A percentile compares a stretch with the other conserved stretches of the same genome.
These are phyloP conservation scores for Andrena hattorfiana DNA, from an alignment of 2,888 invertebrate genomes.

Conservation along the genomic window DNA sequence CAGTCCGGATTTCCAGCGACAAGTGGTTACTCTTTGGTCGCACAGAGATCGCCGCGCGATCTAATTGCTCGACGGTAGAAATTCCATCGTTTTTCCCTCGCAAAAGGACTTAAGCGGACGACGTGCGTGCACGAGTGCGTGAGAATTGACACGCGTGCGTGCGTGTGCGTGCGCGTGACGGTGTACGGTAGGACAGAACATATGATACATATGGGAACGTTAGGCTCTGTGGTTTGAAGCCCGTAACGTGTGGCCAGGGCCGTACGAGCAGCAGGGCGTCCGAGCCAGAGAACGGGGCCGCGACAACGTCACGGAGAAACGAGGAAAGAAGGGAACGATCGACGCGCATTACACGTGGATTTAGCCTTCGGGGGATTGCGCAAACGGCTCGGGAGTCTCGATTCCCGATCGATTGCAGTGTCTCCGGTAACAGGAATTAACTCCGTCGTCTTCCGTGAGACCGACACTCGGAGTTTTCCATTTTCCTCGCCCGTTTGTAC, in stretches of 20 bases:
- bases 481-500: too few relatives aligned
- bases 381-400: conserved; percentile 34
- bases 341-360: conserved; percentile 34
- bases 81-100: conserved; percentile 21
- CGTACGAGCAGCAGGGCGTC: conserved; percentile 49
- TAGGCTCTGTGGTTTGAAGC: conserved; percentile 84
- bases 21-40: neutral
- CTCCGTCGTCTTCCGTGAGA: conserved; percentile 8
- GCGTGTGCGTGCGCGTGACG: conserved; percentile 70
- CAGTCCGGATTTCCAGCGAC: neutral
- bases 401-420: conserved; percentile 47
- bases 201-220: conserved; percentile 85
- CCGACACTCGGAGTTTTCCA: neutral
- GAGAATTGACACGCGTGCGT: conserved; percentile 70
- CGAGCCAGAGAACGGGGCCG: conserved; percentile 35
- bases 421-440: conserved; percentile 53
- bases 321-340: conserved; percentile 54
- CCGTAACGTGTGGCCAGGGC: conserved; percentile 80
- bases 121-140: conserved; percentile 69
- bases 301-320: conserved; percentile 31
- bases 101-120: conserved; percentile 57
- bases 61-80: conserved; percentile 19
- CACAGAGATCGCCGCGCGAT: neutral
- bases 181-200: conserved; percentile 81
- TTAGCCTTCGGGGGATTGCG: conserved; percentile 44